These are phyloP conservation scores for Regulus satrapa DNA, from an alignment of 2,113 vertebrate genomes.

Conservation along the genomic window DNA sequence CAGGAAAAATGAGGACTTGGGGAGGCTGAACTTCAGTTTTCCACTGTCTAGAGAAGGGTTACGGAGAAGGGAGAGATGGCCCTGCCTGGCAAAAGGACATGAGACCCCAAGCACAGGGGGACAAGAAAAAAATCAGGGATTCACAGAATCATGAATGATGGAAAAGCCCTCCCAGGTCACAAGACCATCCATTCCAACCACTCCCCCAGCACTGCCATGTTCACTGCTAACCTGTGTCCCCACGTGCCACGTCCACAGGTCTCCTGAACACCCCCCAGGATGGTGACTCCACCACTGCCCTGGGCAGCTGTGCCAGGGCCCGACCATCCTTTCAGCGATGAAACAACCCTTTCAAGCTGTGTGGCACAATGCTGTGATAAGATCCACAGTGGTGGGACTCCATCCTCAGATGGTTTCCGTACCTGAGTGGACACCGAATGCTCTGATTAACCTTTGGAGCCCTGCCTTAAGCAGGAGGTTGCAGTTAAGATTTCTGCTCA, in stretches of 20 bases:
- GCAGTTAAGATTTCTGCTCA: not conserved
- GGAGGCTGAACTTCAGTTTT: not conserved
- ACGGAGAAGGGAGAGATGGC: not conserved
- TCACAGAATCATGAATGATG: not conserved
- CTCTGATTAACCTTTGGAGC: not conserved
- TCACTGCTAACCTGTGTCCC: not conserved
- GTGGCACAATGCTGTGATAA: not conserved
- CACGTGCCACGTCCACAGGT: not conserved
- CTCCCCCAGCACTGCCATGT: not conserved
- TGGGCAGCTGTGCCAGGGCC: not conserved
- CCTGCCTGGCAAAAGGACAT: not conserved
- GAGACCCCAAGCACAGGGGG: not conserved
- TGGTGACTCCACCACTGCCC: not conserved
- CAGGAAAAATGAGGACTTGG: not conserved
- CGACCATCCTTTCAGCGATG: not conserved
- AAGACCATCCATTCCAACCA: not conserved
- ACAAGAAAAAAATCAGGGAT: not conserved
- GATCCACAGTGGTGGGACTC: not conserved
- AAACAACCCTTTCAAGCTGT: not conserved
- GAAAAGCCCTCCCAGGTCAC: not conserved
- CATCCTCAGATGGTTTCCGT: not conserved
- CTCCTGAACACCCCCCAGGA: not conserved
- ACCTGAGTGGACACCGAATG: not conserved
- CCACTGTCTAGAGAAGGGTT: not conserved
- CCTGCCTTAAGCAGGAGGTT: not conserved